Percentiles rank a stretch among this genome's conserved stretches.
These are phyloP conservation scores for Steatornis caripensis DNA, from an alignment of 2,113 vertebrate species.

Conservation along the genomic window DNA sequence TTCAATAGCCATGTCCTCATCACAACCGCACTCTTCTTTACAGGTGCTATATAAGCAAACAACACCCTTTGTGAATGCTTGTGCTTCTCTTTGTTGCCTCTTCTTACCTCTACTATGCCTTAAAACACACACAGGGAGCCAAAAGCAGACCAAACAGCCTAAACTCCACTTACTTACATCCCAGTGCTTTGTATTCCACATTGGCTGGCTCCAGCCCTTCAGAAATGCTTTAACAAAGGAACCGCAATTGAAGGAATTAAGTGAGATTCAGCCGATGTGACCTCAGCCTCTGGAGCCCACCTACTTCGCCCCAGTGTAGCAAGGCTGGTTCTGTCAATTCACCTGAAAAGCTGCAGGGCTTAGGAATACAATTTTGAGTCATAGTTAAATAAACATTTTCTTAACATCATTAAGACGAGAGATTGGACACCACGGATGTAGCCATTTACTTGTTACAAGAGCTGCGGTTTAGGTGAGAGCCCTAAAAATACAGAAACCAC, in stretches of 20 bases:
- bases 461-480: slow-evolving; percentile 21
- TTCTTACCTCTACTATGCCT: background rate
- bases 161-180: background rate
- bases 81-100: background rate
- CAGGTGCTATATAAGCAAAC: background rate
- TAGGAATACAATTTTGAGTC: slow-evolving; percentile 13
- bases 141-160: background rate
- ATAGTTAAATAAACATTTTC: slow-evolving; percentile 40
- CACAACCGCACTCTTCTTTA: background rate
- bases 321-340: background rate
- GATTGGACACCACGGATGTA: background rate
- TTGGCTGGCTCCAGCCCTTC: slow-evolving; percentile 6
- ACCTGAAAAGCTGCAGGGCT: slow-evolving; percentile 26
- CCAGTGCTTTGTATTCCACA: background rate
- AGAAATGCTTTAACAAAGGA: slow-evolving; percentile 33
- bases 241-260: slow-evolving; percentile 11
- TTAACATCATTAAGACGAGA: background rate
- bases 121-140: background rate
- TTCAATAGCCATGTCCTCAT: background rate
- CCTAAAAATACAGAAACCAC: slow-evolving; percentile 9
- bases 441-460: slow-evolving; percentile 25
- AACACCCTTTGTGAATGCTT: background rate
- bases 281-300: slow-evolving; percentile 37
- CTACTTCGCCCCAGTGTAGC: background rate
- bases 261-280: background rate